Conservation (phyloP, 2,888 invertebrate genomes). For the Caenorhabditis sp. region DNA sequence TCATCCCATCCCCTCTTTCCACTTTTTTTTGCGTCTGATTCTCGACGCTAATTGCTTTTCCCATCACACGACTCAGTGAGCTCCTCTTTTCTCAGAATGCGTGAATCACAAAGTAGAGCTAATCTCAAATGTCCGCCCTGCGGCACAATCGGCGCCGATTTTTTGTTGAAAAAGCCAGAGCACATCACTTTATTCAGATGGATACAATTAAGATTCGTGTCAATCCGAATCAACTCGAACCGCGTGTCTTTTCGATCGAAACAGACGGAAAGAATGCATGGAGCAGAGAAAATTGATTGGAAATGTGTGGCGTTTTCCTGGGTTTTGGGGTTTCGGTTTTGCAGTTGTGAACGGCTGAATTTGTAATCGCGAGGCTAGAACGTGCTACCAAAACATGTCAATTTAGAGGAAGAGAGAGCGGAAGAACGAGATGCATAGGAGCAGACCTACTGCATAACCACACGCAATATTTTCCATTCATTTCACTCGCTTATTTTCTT, state of each 20-base stretch:
- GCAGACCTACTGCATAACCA: slow-evolving; percentile 18
- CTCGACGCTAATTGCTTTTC: slow-evolving; percentile 9
- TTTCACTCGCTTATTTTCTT: neutral
- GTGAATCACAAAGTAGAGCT: slow-evolving; percentile 16
- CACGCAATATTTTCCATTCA: slow-evolving; percentile 25
- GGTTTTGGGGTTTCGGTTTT: neutral
- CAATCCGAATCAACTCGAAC: slow-evolving; percentile 10
- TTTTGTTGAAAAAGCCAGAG: slow-evolving; percentile 10
- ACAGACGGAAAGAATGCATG: neutral
- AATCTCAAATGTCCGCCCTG: slow-evolving; percentile 21
- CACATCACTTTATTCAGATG: slow-evolving; percentile 29
- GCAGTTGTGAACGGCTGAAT: slow-evolving; percentile 9
- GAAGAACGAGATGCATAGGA: neutral
- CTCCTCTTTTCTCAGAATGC: neutral
- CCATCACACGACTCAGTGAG: neutral
- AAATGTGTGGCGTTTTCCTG: neutral
- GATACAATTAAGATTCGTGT: slow-evolving; percentile 38
- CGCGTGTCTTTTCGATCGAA: slow-evolving; percentile 1
- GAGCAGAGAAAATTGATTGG: slow-evolving; percentile 16
- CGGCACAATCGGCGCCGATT: slow-evolving; percentile 32
- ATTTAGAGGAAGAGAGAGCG: slow-evolving; percentile 8
- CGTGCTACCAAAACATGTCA: slow-evolving; percentile 43
- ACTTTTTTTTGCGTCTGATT: slow-evolving; percentile 1
- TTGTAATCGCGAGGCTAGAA: slow-evolving; percentile 24
- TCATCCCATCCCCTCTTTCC: neutral